phyloP scores from a whole-genome alignment of 2,888 invertebrate species.

The Minunthozetes semirufus region DNA sequence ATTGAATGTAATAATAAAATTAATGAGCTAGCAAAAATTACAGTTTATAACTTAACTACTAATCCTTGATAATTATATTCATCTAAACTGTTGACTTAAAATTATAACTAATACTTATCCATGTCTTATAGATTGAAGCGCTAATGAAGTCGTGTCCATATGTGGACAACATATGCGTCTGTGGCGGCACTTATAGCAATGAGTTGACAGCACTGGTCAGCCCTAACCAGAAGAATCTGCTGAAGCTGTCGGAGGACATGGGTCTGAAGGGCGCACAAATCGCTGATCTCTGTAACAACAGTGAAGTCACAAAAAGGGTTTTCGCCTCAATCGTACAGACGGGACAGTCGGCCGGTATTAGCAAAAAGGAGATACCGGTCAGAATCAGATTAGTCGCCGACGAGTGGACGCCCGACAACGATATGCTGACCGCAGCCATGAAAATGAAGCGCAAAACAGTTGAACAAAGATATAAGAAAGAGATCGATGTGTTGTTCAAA shows the following conservation, averaged over 20 bases:
- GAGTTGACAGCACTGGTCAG: slow-evolving; percentile 86
- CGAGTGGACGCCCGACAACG: slow-evolving; percentile 54
- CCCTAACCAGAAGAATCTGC: slow-evolving; percentile 54
- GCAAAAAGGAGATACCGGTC: slow-evolving; percentile 49
- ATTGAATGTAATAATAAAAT: too few species aligned
- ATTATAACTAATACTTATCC: too few species aligned
- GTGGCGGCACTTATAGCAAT: slow-evolving; percentile 77
- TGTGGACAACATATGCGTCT: slow-evolving; percentile 95
- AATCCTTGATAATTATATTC: too few species aligned
- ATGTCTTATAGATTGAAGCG: slow-evolving; percentile 63
- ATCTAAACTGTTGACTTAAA: too few species aligned
- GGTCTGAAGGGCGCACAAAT: slow-evolving; percentile 36
- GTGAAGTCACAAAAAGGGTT: slow-evolving; percentile 15
- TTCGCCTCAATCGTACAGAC: slow-evolving; percentile 7
- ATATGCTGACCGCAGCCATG: slow-evolving; percentile 54
- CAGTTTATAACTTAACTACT: too few species aligned
- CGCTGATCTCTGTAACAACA: slow-evolving; percentile 37
- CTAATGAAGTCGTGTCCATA: slow-evolving; percentile 87
- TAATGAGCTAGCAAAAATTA: too few species aligned
- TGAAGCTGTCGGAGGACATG: slow-evolving; percentile 36
- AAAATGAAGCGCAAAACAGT: slow-evolving; percentile 53
- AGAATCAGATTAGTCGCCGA: slow-evolving; percentile 51
- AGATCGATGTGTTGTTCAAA: slow-evolving; percentile 49
- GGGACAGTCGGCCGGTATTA: slow-evolving; percentile 17
- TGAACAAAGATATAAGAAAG: slow-evolving; percentile 49